These are phyloP conservation scores for Apis dorsata DNA, from an alignment of 1,140 invertebrate species.

Conservation along the genomic window DNA sequence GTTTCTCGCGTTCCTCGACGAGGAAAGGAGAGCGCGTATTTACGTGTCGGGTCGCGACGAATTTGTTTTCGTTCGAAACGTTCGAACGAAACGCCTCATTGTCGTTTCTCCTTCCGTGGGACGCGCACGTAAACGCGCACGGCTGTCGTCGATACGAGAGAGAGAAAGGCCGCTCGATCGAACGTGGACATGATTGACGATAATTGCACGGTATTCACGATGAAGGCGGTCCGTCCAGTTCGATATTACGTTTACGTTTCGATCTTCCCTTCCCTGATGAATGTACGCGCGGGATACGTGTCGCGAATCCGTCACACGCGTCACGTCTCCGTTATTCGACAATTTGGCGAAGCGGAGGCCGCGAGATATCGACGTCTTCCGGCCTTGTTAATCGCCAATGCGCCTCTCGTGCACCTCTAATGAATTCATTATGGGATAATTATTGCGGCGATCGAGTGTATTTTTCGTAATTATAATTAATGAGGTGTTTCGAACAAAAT, in stretches of 20 bases:
- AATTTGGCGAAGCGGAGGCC: not conserved
- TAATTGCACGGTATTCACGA: not conserved
- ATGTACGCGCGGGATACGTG: not conserved
- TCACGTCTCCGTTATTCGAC: not conserved
- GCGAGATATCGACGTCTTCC: not conserved
- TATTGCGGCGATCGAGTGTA: no score
- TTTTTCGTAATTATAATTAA: no score
- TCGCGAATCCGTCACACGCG: not conserved
- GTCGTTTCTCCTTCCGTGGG: not conserved
- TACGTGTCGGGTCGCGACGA: no score
- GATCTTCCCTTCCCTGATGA: not conserved
- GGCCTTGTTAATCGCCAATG: not conserved
- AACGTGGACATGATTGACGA: not conserved
- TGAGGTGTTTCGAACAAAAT: no score
- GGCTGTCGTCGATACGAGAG: not conserved
- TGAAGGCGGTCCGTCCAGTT: not conserved
- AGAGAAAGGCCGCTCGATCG: no score
- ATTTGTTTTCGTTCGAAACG: no score
- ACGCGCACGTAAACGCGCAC: not conserved
- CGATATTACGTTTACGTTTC: not conserved
- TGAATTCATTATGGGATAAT: no score
- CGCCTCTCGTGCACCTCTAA: not conserved
- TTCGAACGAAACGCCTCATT: no score
- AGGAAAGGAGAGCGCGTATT: no score
- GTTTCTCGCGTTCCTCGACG: no score